Evolutionary conservation across 2,113 vertebrate species (phyloP), one percentile per base, ranked within the genome.

Genomic region (Hyla sarda): DNA sequence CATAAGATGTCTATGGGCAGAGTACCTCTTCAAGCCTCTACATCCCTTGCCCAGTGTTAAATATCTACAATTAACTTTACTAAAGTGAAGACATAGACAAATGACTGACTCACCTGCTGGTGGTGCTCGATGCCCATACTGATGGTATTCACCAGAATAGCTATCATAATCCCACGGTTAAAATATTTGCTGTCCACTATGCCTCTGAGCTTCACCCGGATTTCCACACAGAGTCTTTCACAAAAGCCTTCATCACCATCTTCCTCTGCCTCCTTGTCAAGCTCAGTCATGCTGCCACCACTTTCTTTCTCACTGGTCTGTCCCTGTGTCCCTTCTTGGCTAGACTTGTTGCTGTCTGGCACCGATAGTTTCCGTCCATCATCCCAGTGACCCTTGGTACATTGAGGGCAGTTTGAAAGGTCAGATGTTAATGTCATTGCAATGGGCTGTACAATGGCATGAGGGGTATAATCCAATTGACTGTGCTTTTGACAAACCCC

Each of bases 101-200:
- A 30, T 77, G 41, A 30, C n/a, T 47, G 90, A 92, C 32, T 90
- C 90, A 97, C 98, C 97, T 99, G 97, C 56, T 99, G 93, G 0
- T 99, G 98, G 90, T 99, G 97, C 90, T 99, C 98, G 0, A 99
- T 98, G 87, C 98, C 98, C 98, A 99, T 99, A 91, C 97, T 99
- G 93, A 98, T 95, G 1, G 97, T 99, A 90, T 99, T 99, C 90
- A 99, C 97, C 2, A 99, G 93, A 88, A 99, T 99, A 81, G 98
- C 98, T 16, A 98, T 96, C 98, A 99, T 99, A 92, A 99, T 99
- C 81, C 97, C 98, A 23, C 97, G 92, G 92, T 96, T 98, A 94
- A 99, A 99, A 91, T 99, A 99, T 69, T 99, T 99, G 94, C 98
- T 99, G 92, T 99, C 97, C 90, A 99, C 97, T 30, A 99, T 99